These are phyloP conservation scores for Tursiops truncatus DNA, from an alignment of 2,113 vertebrate genomes.

Conservation along the genomic window DNA sequence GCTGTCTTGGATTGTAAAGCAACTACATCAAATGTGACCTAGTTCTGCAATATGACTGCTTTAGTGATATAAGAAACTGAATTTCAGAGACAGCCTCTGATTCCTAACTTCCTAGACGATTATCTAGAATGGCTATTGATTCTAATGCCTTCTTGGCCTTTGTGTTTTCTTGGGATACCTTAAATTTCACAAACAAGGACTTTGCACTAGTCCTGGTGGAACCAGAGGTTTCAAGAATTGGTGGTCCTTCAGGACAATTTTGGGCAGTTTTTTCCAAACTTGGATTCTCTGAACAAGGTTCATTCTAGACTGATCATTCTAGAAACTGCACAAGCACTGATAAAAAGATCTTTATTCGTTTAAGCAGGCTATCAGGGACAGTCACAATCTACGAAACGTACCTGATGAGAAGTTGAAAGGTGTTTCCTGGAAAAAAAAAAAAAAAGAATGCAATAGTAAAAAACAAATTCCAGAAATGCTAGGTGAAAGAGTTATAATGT, in stretches of 20 bases:
- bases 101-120: not conserved
- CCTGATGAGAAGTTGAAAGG: not conserved
- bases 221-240: not conserved
- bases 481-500: not conserved
- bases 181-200: not conserved
- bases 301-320: not conserved
- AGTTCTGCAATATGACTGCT: fast-evolving
- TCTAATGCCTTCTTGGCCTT: not conserved
- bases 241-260: not conserved
- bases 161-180: not conserved
- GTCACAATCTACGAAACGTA: not conserved
- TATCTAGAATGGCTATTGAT: not conserved
- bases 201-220: not conserved
- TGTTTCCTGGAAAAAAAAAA: not conserved
- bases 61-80: fast-evolving
- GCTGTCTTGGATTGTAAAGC: not conserved
- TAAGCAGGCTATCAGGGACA: not conserved
- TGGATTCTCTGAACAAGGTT: not conserved
- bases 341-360: not conserved
- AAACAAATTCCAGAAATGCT: not conserved
- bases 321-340: not conserved
- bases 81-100: fast-evolving
- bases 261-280: not conserved
- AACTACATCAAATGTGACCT: fast-evolving
- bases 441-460: not conserved